A percentile compares a stretch with the other conserved stretches of the same genome.
Evolutionary conservation across 1,140 invertebrate genomes (phyloP).

Genomic region (Panulirus ornatus): DNA sequence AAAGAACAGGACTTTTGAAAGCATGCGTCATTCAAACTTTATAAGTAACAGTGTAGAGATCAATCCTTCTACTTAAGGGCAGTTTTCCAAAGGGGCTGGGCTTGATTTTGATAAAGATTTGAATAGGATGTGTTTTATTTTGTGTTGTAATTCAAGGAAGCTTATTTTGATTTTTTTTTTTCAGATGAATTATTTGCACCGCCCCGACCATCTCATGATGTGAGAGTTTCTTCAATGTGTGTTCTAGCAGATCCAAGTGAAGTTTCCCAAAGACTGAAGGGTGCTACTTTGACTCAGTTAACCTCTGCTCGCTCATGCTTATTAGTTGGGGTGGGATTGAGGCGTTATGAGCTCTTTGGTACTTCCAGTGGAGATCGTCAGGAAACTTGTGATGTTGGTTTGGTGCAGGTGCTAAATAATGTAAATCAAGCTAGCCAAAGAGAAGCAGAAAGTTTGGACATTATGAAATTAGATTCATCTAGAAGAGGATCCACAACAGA

Average conservation of each 20-base stretch:
- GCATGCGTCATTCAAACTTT: no score
- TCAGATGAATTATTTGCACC: constrained; percentile 76
- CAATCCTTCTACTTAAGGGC: no score
- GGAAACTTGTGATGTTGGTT: constrained; percentile 60
- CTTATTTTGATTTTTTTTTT: constrained; percentile 13
- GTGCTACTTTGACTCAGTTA: neutral
- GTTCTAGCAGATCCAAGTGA: constrained; percentile 78
- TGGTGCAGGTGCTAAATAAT: constrained; percentile 83
- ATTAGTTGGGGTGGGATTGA: constrained; percentile 78
- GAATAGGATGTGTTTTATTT: neutral
- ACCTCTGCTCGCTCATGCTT: constrained; percentile 77
- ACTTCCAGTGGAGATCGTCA: constrained; percentile 44
- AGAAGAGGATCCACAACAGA: constrained; percentile 46
- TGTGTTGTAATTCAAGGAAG: neutral
- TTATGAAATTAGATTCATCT: constrained; percentile 78
- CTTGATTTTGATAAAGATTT: neutral
- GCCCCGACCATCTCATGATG: constrained; percentile 77
- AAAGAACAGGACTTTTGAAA: no score
- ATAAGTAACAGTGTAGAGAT: no score
- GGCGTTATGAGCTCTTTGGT: constrained; percentile 71
- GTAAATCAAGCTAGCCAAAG: constrained; percentile 82
- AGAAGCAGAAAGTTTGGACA: constrained; percentile 77
- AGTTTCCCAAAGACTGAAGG: constrained; percentile 44
- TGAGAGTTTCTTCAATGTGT: constrained; percentile 80
- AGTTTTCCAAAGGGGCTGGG: no score